phyloP scores from a whole-genome alignment of 92 coral and sea anemone genomes.

The Siderastrea siderea region DNA sequence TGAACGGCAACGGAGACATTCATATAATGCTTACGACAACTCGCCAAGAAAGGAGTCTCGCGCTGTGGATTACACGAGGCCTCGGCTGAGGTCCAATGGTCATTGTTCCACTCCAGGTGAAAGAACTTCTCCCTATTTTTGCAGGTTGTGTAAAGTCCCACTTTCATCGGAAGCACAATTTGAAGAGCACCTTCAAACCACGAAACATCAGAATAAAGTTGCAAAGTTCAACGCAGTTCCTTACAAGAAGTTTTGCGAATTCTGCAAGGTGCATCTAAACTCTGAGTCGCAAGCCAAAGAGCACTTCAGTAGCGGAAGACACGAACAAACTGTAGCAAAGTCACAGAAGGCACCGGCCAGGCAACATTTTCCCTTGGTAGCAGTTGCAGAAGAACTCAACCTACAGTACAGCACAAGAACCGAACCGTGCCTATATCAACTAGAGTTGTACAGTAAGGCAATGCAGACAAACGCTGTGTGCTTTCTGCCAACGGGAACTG shows the following conservation, averaged over 20 bases:
- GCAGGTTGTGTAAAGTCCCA: conserved; percentile 85
- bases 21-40: background rate
- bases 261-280: conserved; percentile 89
- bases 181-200: conserved; percentile 91
- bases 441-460: conserved; percentile 85
- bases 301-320: conserved; percentile 94
- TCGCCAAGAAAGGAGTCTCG: conserved; percentile 12
- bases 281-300: conserved; percentile 95
- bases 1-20: conserved; percentile 24
- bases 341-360: conserved; percentile 83
- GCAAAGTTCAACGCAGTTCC: conserved; percentile 83
- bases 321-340: conserved; percentile 94
- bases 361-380: conserved; percentile 65
- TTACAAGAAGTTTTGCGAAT: conserved; percentile 84
- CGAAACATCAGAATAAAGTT: conserved; percentile 88
- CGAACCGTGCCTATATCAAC: conserved; percentile 79
- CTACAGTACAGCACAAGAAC: conserved; percentile 65
- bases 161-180: conserved; percentile 77
- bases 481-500: conserved; percentile 96
- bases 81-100: conserved; percentile 15
- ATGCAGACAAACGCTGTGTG: conserved; percentile 87
- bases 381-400: conserved; percentile 43
- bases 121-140: conserved; percentile 37
- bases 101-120: conserved; percentile 3
- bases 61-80: background rate